These are phyloP conservation scores for Rugalucina vietnamica DNA, from an alignment of 2,888 invertebrate genomes.

Conservation along the genomic window DNA sequence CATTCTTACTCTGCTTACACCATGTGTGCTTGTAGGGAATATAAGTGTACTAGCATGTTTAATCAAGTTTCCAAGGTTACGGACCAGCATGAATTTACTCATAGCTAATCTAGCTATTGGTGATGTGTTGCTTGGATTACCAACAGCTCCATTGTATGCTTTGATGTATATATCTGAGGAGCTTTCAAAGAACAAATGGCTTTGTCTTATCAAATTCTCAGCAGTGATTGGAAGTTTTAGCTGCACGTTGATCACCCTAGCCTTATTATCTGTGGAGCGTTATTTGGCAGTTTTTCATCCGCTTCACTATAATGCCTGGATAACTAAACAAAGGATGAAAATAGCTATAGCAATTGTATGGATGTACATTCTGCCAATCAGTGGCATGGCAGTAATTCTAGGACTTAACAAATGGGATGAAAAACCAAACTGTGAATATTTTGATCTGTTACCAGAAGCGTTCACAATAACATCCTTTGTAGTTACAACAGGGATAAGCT, in stretches of 20 bases:
- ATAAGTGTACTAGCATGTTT: conserved; percentile 60
- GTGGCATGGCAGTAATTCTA: not conserved
- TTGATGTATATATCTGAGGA: conserved; percentile 54
- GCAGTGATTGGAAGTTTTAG: conserved; percentile 56
- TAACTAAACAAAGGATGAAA: conserved; percentile 51
- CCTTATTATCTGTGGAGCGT: conserved; percentile 64
- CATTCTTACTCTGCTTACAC: not conserved
- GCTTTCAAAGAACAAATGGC: conserved; percentile 36
- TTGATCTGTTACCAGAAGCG: not conserved
- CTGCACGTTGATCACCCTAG: conserved; percentile 59
- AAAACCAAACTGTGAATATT: not conserved
- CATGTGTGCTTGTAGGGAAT: conserved; percentile 46
- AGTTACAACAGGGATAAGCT: not conserved
- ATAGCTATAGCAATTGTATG: conserved; percentile 50
- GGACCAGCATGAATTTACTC: conserved; percentile 57
- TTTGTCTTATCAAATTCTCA: conserved; percentile 62
- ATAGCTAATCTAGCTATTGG: conserved; percentile 62
- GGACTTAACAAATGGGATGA: not conserved
- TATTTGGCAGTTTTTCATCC: conserved; percentile 66
- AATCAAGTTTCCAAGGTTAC: conserved; percentile 53
- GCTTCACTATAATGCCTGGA: conserved; percentile 47
- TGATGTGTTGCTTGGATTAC: conserved; percentile 60
- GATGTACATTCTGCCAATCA: conserved; percentile 53
- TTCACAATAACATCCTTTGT: not conserved
- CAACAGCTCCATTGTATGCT: conserved; percentile 61